Conservation (phyloP, 2,888 invertebrate species). For the Ptilodon capucinus region DNA sequence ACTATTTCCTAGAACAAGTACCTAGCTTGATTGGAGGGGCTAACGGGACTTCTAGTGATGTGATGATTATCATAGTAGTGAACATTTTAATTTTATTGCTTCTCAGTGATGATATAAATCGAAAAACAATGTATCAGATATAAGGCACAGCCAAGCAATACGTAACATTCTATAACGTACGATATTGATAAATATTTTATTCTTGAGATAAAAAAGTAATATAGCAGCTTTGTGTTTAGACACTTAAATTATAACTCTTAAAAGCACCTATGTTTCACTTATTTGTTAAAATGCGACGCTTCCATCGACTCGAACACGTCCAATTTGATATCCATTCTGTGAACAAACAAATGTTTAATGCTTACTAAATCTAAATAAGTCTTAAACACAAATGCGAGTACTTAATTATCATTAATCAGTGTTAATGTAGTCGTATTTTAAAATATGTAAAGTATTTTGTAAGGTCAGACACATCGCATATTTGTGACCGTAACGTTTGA, state of each 20-base stretch:
- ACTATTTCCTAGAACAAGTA: too few relatives aligned
- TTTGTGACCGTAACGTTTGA: too few relatives aligned
- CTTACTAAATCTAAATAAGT: too few relatives aligned
- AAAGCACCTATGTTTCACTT: constrained; percentile 31
- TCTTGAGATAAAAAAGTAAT: not conserved
- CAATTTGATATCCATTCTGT: constrained; percentile 82
- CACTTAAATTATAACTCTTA: constrained; percentile 7
- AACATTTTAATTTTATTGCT: not conserved
- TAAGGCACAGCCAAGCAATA: constrained; percentile 62
- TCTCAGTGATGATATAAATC: constrained; percentile 18
- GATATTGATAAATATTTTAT: not conserved
- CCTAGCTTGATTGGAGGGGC: too few relatives aligned
- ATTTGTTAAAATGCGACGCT: constrained; percentile 84
- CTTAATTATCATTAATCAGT: too few relatives aligned
- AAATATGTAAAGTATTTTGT: too few relatives aligned
- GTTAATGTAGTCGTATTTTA: too few relatives aligned
- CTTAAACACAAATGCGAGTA: too few relatives aligned
- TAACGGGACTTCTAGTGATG: too few relatives aligned
- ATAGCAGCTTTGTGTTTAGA: not conserved
- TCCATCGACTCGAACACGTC: constrained; percentile 84
- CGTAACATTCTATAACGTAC: not conserved
- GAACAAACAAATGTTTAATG: constrained; percentile 36
- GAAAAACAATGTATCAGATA: constrained; percentile 14
- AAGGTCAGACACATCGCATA: too few relatives aligned
- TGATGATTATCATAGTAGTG: too few relatives aligned